Evolutionary conservation across 2,113 vertebrate genomes (phyloP).

Genomic region (Myotis yumanensis): DNA sequence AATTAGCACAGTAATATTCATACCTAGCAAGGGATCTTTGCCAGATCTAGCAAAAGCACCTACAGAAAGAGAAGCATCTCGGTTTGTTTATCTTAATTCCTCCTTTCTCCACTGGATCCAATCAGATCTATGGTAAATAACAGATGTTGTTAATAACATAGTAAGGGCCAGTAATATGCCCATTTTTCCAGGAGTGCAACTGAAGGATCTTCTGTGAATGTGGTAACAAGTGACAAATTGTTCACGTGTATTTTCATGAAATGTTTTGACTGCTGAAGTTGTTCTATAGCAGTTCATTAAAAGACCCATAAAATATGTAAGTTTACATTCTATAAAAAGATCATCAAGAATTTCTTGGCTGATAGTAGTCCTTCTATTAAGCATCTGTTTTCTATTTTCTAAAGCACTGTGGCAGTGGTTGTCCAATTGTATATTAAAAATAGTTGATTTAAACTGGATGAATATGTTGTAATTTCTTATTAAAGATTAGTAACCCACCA

Average conservation of each 20-base stretch:
- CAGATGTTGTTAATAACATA: slow-evolving; percentile 80
- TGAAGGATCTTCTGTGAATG: slow-evolving; percentile 78
- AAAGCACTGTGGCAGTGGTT: slow-evolving; percentile 80
- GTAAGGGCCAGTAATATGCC: slow-evolving; percentile 73
- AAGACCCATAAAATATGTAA: slow-evolving; percentile 86
- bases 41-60: slow-evolving; percentile 62
- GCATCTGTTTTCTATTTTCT: slow-evolving; percentile 87
- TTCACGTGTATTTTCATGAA: slow-evolving; percentile 83
- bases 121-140: slow-evolving; percentile 55
- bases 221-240: slow-evolving; percentile 83
- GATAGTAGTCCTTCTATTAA: slow-evolving; percentile 82
- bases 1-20: neutral
- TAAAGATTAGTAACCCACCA: slow-evolving; percentile 84
- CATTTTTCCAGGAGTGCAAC: slow-evolving; percentile 78
- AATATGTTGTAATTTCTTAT: slow-evolving; percentile 85
- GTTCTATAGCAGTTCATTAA: slow-evolving; percentile 87
- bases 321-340: slow-evolving; percentile 88
- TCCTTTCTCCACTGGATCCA: slow-evolving; percentile 47
- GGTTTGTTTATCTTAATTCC: slow-evolving; percentile 65
- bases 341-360: slow-evolving; percentile 86
- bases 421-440: slow-evolving; percentile 82
- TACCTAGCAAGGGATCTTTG: slow-evolving; percentile 36
- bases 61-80: slow-evolving; percentile 30
- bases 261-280: slow-evolving; percentile 88
- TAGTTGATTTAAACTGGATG: slow-evolving; percentile 84